Percentiles rank a stretch among this genome's conserved stretches.
phyloP scores from a whole-genome alignment of 2,113 vertebrate genomes.

The Prunella himalayana region DNA sequence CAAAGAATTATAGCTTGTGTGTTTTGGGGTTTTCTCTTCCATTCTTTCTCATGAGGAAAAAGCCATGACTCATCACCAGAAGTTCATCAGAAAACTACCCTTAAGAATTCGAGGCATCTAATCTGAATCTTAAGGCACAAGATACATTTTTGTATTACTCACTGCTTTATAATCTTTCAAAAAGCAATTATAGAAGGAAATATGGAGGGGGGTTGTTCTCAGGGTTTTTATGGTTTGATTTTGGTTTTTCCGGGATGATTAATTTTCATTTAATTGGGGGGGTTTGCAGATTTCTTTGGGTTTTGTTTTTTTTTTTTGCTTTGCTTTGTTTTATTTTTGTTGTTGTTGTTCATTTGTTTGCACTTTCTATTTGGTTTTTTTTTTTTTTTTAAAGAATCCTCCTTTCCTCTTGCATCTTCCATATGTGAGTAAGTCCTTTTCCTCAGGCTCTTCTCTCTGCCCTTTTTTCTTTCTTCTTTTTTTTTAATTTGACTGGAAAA shows the following conservation, averaged over 20 bases:
- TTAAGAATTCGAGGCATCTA: background rate
- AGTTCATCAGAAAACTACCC: background rate
- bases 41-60: background rate
- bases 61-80: background rate
- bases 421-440: background rate
- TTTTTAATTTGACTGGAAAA: background rate
- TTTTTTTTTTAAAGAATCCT: background rate
- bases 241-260: background rate
- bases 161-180: background rate
- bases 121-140: background rate
- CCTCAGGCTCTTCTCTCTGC: background rate
- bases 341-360: background rate
- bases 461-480: background rate
- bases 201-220: rapidly evolving
- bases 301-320: background rate
- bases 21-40: background rate
- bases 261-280: rapidly evolving
- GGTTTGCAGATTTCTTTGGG: background rate
- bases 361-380: background rate
- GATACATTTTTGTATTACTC: background rate
- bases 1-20: background rate
- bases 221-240: background rate
- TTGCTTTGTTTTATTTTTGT: too few relatives aligned
- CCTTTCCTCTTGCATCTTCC: background rate
- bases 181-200: background rate